Evolutionary conservation across 1,140 invertebrate genomes (phyloP), one percentile per base, ranked within the genome.

Genomic region (Akabosia matsudoensis): DNA sequence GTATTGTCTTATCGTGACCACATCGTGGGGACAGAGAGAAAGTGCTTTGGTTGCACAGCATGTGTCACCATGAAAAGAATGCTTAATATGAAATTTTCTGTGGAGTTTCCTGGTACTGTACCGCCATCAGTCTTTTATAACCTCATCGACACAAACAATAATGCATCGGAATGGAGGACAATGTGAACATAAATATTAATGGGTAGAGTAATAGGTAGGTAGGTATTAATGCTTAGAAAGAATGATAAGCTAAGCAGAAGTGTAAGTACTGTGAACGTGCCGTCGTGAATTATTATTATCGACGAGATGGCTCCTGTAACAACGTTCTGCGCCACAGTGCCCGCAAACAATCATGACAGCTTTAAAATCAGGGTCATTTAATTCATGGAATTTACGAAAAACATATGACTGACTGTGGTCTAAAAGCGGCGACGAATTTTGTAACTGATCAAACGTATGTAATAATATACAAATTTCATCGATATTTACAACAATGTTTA

Each of bases 231-330:
- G n/a, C n/a, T n/a, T 13, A 22, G 28, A 7, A 22, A 24, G 2
- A 72, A 72, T 28, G 70, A 72, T 22, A 72, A 72, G 34, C 16
- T 51, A 24, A 72, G 34, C 10, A 45, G 37, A 45, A 72, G 37
- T 72, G 33, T 72, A 16, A 72, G 37, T 45, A 72, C 70, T 10
- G 70, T 72, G 10, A 51, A 72, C 34, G 70, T 72, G 13, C 24
- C 70, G 73, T 74, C 3, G 74, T 80, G 79, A n/a, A 56, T 78
- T 14, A 54, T 80, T 33, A 72, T 45, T 2, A 22, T 7, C n/a
- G n/a, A n/a, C 7, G 76, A 31, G 33, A 80, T 80, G 79, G 79
- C 77, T 24, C 79, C 79, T 3, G 77, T 80, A 3, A 80, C 79
- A n/a, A 52, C 72, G 7, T 80, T 79, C 61, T 77, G 75, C 74